Evolutionary conservation across 2,113 vertebrate species (phyloP), one percentile per base, ranked within the genome.

Genomic region (Actinemys pallida): DNA sequence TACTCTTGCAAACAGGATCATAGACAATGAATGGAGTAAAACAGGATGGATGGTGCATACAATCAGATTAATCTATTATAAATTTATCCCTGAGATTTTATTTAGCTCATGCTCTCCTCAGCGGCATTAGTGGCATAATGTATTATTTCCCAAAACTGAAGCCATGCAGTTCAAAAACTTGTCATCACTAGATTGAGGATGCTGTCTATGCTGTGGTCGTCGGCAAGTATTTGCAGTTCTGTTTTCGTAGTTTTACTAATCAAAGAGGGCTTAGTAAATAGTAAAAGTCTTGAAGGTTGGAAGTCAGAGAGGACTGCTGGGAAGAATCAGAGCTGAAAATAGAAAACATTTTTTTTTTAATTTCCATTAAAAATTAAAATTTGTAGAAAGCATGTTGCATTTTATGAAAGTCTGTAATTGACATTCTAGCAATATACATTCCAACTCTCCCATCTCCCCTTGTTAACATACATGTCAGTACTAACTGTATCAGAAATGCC

Each of bases 91-190:
- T 85, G 72, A 85, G 49, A 87, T 88, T 96, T 88, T 89, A 31
- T 56, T 96, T 31, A 11, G 22, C 88, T 93, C 4, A 2, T 80
- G 50, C 88, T 42, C 31, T 89, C 92, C 54, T 65, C 10, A 14
- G 83, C 56, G 10, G 29, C 25, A 4, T 50, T 80, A 62, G 49
- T 91, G 75, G 75, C 72, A 12, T 2, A 11, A 53, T 72, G 89
- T 88, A 47, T 90, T 76, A 83, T 84, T 92, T 95, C 45, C 52
- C 56, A 20, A 39, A 29, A 85, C 86, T 94, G 84, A 92, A 95
- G 91, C 13, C 14, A 8, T 78, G 42, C 22, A 89, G 12, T 88
- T 14, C 83, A 81, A 93, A 42, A 78, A 50, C 45, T 87, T 85
- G 19, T 96, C 94, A 62, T 87, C 84, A 24, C 31, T 78, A 24